Percentiles rank a stretch among this genome's conserved stretches.
These are phyloP conservation scores for Heteropelma amictum DNA, from an alignment of 2,888 invertebrate genomes.

Conservation along the genomic window DNA sequence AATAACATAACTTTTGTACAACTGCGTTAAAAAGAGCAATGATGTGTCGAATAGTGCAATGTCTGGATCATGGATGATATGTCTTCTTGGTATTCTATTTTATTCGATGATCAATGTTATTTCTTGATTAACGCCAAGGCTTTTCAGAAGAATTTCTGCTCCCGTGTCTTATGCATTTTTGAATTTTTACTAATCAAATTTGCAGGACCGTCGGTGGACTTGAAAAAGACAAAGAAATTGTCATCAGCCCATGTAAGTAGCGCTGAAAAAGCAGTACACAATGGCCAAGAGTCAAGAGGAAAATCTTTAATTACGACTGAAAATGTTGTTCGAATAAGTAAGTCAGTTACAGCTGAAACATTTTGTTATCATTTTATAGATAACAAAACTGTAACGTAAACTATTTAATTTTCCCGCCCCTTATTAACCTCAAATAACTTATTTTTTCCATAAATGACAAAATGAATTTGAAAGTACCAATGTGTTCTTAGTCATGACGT, in stretches of 20 bases:
- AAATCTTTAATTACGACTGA: not conserved
- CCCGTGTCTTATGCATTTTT: too few relatives aligned
- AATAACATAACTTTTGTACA: not conserved
- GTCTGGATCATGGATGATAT: conserved; percentile 75
- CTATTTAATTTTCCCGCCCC: too few relatives aligned
- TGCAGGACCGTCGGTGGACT: conserved; percentile 48
- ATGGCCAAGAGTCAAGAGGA: not conserved
- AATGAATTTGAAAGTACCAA: too few relatives aligned
- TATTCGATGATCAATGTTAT: conserved; percentile 68
- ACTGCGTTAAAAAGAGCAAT: conserved; percentile 65
- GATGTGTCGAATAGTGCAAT: conserved; percentile 69
- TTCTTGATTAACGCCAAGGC: conserved; percentile 71
- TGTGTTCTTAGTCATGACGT: too few relatives aligned
- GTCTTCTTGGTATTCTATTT: conserved; percentile 65
- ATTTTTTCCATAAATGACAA: too few relatives aligned
- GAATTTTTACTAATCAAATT: not conserved
- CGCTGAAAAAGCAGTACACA: not conserved
- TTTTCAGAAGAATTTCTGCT: too few relatives aligned
- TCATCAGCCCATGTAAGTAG: not conserved
- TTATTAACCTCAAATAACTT: too few relatives aligned
- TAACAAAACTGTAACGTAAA: too few relatives aligned
- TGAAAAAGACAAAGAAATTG: conserved; percentile 24
- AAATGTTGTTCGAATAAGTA: conserved; percentile 17
- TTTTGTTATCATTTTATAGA: too few relatives aligned
- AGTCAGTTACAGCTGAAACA: too few relatives aligned